A percentile compares a stretch with the other conserved stretches of the same genome.
Evolutionary conservation across 2,113 vertebrate species (phyloP).

Genomic region (Mesembrinibis cayennensis): DNA sequence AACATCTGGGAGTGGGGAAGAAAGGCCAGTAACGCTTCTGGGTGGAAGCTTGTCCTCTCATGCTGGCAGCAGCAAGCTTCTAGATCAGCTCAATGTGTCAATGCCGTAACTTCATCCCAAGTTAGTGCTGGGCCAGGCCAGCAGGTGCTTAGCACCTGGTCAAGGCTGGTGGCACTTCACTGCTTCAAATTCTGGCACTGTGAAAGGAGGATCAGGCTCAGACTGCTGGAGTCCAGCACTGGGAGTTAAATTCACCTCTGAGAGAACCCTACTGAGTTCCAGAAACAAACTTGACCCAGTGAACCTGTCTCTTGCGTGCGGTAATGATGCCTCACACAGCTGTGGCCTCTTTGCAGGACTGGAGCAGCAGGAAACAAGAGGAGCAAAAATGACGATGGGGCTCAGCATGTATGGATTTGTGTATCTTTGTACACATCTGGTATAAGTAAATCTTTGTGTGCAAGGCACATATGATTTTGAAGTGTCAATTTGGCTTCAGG

Average conservation of each 20-base stretch:
- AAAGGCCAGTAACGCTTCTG: neutral
- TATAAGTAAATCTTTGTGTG: neutral
- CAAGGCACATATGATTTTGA: neutral
- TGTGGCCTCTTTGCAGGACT: neutral
- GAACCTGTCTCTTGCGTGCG: neutral
- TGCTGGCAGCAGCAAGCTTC: fast-evolving
- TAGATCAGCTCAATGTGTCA: fast-evolving
- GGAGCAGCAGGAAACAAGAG: neutral
- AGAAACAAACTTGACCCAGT: neutral
- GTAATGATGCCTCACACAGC: neutral
- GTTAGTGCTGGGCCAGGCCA: neutral
- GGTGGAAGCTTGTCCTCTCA: neutral
- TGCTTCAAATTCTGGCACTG: neutral
- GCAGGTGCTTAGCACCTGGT: neutral
- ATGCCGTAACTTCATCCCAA: neutral
- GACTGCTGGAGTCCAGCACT: fast-evolving
- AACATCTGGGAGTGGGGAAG: neutral
- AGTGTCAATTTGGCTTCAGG: constrained; percentile 42
- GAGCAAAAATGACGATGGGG: neutral
- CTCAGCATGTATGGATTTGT: neutral
- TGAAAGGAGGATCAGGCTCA: neutral
- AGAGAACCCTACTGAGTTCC: neutral
- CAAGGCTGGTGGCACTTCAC: fast-evolving
- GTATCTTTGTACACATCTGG: neutral
- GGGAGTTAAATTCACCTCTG: neutral